Percentiles rank a stretch among this genome's conserved stretches.
These are phyloP conservation scores for Anas flavirostris DNA, from an alignment of 2,797 vertebrate genomes.

Conservation along the genomic window DNA sequence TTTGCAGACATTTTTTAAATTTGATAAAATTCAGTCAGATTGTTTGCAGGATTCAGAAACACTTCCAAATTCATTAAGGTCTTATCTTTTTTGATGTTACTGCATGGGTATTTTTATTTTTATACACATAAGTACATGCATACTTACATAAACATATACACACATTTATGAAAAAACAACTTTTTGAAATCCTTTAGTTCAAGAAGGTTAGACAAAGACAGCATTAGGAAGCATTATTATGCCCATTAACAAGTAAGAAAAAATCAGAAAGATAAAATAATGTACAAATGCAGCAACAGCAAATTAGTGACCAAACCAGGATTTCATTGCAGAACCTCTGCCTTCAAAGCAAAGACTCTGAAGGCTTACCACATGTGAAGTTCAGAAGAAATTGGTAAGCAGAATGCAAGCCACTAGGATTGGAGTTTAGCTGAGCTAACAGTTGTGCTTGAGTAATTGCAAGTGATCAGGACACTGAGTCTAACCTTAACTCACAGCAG, in stretches of 20 bases:
- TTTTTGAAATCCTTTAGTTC: neutral
- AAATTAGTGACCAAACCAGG: conserved; percentile 34
- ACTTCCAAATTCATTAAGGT: neutral
- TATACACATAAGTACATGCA: rapidly evolving
- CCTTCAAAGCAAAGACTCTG: conserved; percentile 41
- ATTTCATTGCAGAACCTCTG: conserved; percentile 7
- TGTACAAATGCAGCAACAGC: neutral
- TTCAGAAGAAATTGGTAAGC: conserved; percentile 44
- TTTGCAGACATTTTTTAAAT: neutral
- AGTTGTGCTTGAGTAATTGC: conserved; percentile 31
- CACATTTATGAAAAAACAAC: neutral
- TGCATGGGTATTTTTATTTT: neutral
- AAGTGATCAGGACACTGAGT: conserved; percentile 3
- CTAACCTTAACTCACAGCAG: conserved; percentile 19
- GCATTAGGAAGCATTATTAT: neutral
- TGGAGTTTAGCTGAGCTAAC: conserved; percentile 28
- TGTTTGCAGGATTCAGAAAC: neutral
- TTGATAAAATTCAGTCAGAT: neutral
- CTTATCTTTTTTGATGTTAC: neutral
- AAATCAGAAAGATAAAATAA: neutral
- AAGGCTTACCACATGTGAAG: conserved; percentile 6
- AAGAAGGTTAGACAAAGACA: neutral
- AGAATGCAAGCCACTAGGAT: neutral
- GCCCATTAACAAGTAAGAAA: neutral
- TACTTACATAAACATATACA: rapidly evolving